Evolutionary conservation across 2,797 vertebrate species (phyloP).

Genomic region (Oreochromis grahami): DNA sequence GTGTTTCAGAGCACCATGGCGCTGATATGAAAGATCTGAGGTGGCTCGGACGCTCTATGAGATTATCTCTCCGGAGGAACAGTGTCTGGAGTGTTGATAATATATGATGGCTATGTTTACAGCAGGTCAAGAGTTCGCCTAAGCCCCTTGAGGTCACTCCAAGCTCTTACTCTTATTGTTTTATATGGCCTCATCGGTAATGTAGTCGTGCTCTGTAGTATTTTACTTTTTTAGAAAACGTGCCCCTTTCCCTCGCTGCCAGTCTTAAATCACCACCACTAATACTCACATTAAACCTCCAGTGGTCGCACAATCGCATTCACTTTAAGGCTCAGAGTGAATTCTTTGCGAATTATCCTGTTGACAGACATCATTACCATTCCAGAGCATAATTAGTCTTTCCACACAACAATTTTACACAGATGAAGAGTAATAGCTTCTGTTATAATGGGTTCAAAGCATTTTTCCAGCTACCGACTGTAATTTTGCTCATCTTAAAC

Average conservation of each 20-base stretch:
- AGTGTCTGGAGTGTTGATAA: constrained; percentile 43
- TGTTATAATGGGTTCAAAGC: constrained; percentile 31
- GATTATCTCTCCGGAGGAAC: constrained; percentile 50
- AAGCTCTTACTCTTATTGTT: neutral
- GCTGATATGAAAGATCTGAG: constrained; percentile 59
- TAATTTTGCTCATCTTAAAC: constrained; percentile 31
- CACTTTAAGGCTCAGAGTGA: constrained; percentile 30
- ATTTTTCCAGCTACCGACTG: constrained; percentile 3
- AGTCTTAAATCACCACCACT: constrained; percentile 32
- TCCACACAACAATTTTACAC: constrained; percentile 35
- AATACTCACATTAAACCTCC: constrained; percentile 49
- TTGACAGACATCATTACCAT: constrained; percentile 60
- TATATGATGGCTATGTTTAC: constrained; percentile 32
- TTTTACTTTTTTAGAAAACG: neutral
- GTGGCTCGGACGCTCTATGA: constrained; percentile 24
- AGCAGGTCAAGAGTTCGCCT: constrained; percentile 46
- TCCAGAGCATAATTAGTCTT: constrained; percentile 48
- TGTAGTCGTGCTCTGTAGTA: neutral
- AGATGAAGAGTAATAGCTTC: constrained; percentile 37
- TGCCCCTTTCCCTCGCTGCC: neutral
- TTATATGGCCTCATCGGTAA: neutral
- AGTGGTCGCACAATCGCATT: constrained; percentile 41
- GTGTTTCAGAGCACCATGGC: constrained; percentile 50
- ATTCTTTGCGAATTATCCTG: constrained; percentile 46
- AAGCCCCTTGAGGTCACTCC: neutral